These are phyloP conservation scores for Hermodice carunculata DNA, from an alignment of 2,888 invertebrate genomes.

Conservation along the genomic window DNA sequence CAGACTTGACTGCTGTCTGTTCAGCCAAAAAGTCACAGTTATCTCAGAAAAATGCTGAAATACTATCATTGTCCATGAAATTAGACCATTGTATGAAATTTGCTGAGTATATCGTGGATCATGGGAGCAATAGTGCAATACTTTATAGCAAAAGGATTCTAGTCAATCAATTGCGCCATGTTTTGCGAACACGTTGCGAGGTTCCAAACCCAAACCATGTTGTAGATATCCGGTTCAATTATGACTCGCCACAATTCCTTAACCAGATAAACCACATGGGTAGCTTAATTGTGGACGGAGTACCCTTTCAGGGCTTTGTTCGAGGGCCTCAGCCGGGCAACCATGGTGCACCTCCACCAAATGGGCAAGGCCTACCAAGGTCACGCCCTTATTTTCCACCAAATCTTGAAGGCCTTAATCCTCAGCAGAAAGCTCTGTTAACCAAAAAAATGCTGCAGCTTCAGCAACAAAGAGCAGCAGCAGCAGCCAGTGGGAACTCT, in stretches of 20 bases:
- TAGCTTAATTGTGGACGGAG: conserved; percentile 49
- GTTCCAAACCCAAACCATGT: conserved; percentile 67
- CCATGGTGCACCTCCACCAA: not conserved
- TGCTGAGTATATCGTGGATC: conserved; percentile 80
- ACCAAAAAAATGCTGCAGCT: not conserved
- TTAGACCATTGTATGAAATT: conserved; percentile 92
- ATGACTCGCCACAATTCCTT: conserved; percentile 38
- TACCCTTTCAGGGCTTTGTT: conserved; percentile 32
- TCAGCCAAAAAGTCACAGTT: conserved; percentile 84
- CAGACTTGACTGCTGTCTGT: conserved; percentile 81
- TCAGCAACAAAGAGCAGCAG: conserved; percentile 19
- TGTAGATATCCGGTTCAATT: conserved; percentile 55
- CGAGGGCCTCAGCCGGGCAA: not conserved
- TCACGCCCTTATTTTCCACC: not conserved
- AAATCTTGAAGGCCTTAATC: too few relatives aligned
- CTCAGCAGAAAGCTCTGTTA: not conserved
- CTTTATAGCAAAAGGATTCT: conserved; percentile 59
- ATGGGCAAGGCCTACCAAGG: not conserved
- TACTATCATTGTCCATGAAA: conserved; percentile 84
- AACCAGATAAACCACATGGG: conserved; percentile 48
- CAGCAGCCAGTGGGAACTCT: conserved; percentile 64
- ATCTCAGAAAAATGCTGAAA: conserved; percentile 85
- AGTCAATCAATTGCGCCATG: conserved; percentile 49
- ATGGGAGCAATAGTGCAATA: conserved; percentile 57
- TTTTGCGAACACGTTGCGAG: conserved; percentile 54